A percentile compares a stretch with the other conserved stretches of the same genome.
Evolutionary conservation across 2,888 invertebrate genomes (phyloP).

Genomic region (Acanthacorydalis orientalis): DNA sequence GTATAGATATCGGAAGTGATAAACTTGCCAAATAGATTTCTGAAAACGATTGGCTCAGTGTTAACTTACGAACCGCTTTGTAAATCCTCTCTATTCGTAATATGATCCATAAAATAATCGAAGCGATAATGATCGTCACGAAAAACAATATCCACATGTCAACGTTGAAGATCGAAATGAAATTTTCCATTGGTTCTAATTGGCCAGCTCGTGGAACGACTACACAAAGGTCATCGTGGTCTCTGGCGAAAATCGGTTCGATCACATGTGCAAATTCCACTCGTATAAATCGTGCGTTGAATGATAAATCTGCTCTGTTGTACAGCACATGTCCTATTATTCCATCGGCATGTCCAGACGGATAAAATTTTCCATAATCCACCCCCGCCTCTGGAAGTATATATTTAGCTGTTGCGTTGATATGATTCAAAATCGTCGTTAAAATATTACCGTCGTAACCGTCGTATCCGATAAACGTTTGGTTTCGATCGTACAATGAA

Average conservation of each 20-base stretch:
- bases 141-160: neutral
- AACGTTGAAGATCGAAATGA: conserved; percentile 4
- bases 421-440: neutral
- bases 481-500: neutral
- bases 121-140: neutral
- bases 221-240: conserved; percentile 8
- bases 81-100: neutral
- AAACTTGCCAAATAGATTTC: neutral
- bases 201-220: conserved; percentile 5
- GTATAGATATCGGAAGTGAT: no score
- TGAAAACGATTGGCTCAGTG: neutral
- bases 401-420: neutral
- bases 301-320: conserved; percentile 28
- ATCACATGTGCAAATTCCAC: conserved; percentile 30
- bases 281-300: conserved; percentile 35
- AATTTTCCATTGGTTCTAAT: conserved; percentile 5
- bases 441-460: neutral
- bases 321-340: conserved; percentile 17
- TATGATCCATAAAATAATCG: neutral
- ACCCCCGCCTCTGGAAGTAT: neutral
- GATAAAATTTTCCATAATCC: neutral
- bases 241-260: conserved; percentile 33
- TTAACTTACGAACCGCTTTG: neutral
- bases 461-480: neutral
- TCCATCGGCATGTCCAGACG: neutral